Evolutionary conservation across 2,888 invertebrate species (phyloP).

Genomic region (Hemicrepidius hirtus): DNA sequence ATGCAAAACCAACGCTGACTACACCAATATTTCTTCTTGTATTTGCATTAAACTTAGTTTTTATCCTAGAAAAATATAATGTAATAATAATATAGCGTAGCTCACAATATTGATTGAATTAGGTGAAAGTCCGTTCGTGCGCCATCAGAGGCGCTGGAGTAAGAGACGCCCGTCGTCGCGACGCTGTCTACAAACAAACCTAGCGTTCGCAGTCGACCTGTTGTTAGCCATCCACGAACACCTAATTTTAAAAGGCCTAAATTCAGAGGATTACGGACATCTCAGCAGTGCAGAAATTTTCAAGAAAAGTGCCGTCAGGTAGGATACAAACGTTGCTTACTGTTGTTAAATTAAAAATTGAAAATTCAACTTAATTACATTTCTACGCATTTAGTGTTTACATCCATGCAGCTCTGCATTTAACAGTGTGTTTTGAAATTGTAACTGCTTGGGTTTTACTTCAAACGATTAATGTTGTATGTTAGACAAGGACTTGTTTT

Average conservation of each 20-base stretch:
- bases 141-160: conserved; percentile 50
- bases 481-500: too few relatives aligned
- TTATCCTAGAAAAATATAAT: not conserved
- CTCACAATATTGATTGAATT: conserved; percentile 48
- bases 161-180: conserved; percentile 56
- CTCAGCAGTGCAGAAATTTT: conserved; percentile 8
- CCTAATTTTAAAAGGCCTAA: conserved; percentile 54
- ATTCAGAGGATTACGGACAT: conserved; percentile 30
- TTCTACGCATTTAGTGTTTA: not conserved
- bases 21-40: too few relatives aligned
- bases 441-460: too few relatives aligned
- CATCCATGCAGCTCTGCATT: too few relatives aligned
- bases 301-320: conserved; percentile 26
- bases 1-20: too few relatives aligned
- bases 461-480: too few relatives aligned
- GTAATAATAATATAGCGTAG: not conserved
- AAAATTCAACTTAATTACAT: too few relatives aligned
- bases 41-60: not conserved
- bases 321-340: conserved; percentile 2
- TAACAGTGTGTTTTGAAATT: too few relatives aligned
- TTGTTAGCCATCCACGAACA: conserved; percentile 55
- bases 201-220: conserved; percentile 57
- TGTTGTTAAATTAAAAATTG: too few relatives aligned
- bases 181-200: conserved; percentile 51
- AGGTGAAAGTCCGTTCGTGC: conserved; percentile 33